phyloP scores from a whole-genome alignment of 2,113 vertebrate species.

The Petroica traversi region DNA sequence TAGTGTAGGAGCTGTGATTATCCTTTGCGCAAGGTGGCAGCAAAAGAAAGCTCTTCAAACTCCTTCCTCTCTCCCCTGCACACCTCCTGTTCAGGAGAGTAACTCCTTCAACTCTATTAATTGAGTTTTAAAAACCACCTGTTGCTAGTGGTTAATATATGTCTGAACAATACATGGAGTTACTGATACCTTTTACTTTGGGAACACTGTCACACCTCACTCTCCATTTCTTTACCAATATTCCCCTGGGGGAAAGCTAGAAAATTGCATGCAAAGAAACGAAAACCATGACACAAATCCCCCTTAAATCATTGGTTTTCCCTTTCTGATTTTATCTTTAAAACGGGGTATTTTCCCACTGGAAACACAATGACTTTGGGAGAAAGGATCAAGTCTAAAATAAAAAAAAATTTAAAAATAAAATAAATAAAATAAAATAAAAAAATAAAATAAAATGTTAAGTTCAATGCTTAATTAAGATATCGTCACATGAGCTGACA shows the following conservation, averaged over 20 bases:
- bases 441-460: neutral
- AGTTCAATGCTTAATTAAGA: neutral
- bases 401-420: neutral
- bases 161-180: neutral
- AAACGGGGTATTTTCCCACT: neutral
- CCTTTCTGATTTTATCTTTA: neutral
- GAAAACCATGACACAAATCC: neutral
- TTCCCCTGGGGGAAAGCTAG: neutral
- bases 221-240: neutral
- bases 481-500: neutral
- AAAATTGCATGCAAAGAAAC: neutral
- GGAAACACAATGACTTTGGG: neutral
- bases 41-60: constrained; percentile 22
- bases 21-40: constrained; percentile 39
- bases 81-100: neutral
- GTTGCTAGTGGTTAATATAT: neutral
- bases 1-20: neutral
- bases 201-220: neutral
- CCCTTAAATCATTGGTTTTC: neutral
- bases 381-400: neutral
- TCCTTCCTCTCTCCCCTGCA: neutral
- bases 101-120: neutral
- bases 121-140: neutral
- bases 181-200: neutral
- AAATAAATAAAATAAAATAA: neutral